These are phyloP conservation scores for Saxidomus purpurata DNA, from an alignment of 1,140 invertebrate species.

Conservation along the genomic window DNA sequence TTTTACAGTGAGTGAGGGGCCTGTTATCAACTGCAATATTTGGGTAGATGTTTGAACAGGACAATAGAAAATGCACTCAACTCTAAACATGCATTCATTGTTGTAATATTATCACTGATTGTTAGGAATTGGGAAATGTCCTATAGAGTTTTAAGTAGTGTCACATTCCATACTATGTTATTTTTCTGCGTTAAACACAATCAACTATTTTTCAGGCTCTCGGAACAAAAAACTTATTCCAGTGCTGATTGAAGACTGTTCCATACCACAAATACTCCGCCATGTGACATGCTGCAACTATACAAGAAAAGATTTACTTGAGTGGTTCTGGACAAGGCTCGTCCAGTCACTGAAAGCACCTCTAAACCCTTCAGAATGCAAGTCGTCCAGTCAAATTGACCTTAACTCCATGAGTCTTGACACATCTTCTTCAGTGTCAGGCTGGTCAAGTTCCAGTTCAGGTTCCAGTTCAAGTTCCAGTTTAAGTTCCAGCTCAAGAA, in stretches of 20 bases:
- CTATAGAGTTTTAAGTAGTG: too few relatives aligned
- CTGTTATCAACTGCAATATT: too few relatives aligned
- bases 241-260: conserved; percentile 81
- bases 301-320: conserved; percentile 81
- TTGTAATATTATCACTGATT: too few relatives aligned
- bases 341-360: conserved; percentile 81
- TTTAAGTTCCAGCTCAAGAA: background rate
- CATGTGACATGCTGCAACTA: conserved; percentile 85
- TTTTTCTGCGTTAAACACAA: too few relatives aligned
- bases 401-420: conserved; percentile 25
- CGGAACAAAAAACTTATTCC: conserved; percentile 85
- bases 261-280: conserved; percentile 83
- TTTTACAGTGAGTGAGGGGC: too few relatives aligned
- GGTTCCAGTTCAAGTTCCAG: background rate
- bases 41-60: too few relatives aligned
- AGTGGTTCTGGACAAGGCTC: conserved; percentile 85
- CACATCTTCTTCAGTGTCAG: conserved; percentile 20
- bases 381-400: background rate
- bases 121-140: too few relatives aligned
- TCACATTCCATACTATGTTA: too few relatives aligned
- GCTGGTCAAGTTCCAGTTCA: conserved; percentile 18
- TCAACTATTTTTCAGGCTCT: conserved; percentile 79
- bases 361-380: conserved; percentile 62
- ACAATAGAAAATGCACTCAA: too few relatives aligned
- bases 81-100: too few relatives aligned